Conservation (phyloP, 2,797 vertebrate species). For the Nannoperca obscura region DNA sequence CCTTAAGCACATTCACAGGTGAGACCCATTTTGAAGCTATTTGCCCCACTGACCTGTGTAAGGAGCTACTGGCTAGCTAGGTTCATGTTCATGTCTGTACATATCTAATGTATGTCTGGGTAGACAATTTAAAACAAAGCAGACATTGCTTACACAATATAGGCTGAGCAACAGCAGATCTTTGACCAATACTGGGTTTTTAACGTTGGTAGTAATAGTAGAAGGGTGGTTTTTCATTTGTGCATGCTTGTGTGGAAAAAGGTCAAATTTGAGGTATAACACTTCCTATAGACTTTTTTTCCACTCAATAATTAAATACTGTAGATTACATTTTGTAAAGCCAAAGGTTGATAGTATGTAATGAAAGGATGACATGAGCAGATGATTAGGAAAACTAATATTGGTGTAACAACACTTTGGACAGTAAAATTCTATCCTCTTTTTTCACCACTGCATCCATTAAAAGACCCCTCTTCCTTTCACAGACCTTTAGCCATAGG, state of each 20-base stretch:
- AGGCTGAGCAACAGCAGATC: slow-evolving; percentile 29
- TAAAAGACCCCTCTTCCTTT: slow-evolving; percentile 16
- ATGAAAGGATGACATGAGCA: neutral
- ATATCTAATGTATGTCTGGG: slow-evolving; percentile 66
- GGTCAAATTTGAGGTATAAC: slow-evolving; percentile 18
- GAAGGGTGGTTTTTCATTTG: slow-evolving; percentile 13
- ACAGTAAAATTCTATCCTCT: neutral
- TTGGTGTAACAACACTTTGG: neutral
- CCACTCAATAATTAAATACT: slow-evolving; percentile 1
- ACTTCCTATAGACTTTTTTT: slow-evolving; percentile 2
- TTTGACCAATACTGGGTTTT: slow-evolving; percentile 28
- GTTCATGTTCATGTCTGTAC: slow-evolving; percentile 70
- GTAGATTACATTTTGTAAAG: neutral
- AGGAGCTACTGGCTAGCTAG: slow-evolving; percentile 51
- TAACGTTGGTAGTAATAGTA: slow-evolving; percentile 6
- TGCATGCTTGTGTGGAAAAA: neutral
- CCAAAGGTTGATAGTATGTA: neutral
- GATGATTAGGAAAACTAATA: slow-evolving; percentile 4
- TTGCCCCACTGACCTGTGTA: slow-evolving; percentile 65
- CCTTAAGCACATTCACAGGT: slow-evolving; percentile 68
- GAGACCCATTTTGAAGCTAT: slow-evolving; percentile 76
- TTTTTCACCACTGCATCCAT: slow-evolving; percentile 23
- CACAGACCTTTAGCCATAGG: slow-evolving; percentile 15
- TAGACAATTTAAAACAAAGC: slow-evolving; percentile 63
- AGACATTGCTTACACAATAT: slow-evolving; percentile 42